phyloP scores from a whole-genome alignment of 2,797 vertebrate species.

The Sus cebifrons region DNA sequence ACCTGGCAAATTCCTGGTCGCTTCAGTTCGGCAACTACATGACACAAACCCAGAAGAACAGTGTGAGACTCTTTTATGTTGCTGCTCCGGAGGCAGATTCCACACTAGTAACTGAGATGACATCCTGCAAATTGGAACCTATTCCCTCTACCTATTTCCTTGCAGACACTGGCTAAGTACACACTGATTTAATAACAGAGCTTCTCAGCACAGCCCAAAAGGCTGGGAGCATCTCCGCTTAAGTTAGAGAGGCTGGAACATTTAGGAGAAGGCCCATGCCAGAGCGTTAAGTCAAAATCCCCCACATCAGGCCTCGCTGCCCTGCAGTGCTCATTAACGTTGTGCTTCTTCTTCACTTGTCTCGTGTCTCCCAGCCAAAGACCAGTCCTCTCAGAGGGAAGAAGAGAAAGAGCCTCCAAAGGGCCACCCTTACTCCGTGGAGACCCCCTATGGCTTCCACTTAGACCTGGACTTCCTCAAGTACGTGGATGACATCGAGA shows the following conservation, averaged over 20 bases:
- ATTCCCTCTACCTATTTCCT: not conserved
- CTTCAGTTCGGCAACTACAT: conserved; percentile 61
- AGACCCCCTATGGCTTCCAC: conserved; percentile 99
- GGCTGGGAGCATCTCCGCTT: not conserved
- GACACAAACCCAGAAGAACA: conserved; percentile 57
- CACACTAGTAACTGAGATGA: not conserved
- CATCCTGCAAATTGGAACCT: conserved; percentile 33
- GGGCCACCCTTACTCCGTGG: conserved; percentile 97
- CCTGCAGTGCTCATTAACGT: not conserved
- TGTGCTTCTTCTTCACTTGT: not conserved
- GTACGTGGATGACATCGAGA: conserved; percentile 99
- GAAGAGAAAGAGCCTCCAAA: conserved; percentile 93
- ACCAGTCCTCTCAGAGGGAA: conserved; percentile 90
- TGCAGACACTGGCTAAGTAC: conserved; percentile 51
- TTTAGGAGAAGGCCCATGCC: not conserved
- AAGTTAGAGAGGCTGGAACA: conserved; percentile 1
- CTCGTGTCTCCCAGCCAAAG: conserved; percentile 90
- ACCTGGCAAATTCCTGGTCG: conserved; percentile 73
- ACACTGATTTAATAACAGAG: conserved; percentile 66
- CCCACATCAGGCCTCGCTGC: not conserved
- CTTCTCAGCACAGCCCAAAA: conserved; percentile 37
- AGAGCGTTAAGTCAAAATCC: not conserved
- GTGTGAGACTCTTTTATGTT: not conserved
- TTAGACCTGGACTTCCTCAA: conserved; percentile 99
- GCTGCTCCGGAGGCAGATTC: conserved; percentile 48